Evolutionary conservation across 2,113 vertebrate genomes (phyloP).

Genomic region (Mus spicilegus): DNA sequence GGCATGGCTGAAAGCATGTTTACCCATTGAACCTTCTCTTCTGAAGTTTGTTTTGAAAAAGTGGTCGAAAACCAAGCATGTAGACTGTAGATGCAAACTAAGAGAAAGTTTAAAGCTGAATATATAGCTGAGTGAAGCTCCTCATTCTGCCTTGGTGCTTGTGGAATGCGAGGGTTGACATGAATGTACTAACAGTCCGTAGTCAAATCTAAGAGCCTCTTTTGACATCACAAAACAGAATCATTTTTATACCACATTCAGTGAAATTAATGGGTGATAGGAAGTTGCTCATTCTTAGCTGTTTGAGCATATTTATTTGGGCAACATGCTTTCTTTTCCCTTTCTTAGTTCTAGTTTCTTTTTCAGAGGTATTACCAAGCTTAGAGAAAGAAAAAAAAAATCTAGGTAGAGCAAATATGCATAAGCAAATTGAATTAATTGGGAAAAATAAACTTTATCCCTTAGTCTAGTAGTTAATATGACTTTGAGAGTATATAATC

Average conservation of each 20-base stretch:
- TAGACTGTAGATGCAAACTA: conserved; percentile 73
- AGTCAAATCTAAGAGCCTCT: conserved; percentile 78
- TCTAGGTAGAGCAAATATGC: conserved; percentile 81
- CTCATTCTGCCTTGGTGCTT: conserved; percentile 83
- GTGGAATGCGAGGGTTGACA: conserved; percentile 71
- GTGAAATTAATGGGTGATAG: neutral
- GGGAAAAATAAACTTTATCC: conserved; percentile 78
- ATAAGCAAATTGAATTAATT: conserved; percentile 87
- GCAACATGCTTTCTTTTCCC: neutral
- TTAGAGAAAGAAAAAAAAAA: conserved; percentile 36
- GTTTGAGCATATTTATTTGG: neutral
- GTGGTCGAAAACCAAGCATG: conserved; percentile 65
- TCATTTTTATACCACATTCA: conserved; percentile 61
- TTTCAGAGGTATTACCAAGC: conserved; percentile 66
- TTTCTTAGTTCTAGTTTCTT: conserved; percentile 59
- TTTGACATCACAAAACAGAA: conserved; percentile 77
- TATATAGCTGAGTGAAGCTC: conserved; percentile 76
- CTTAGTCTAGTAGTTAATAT: conserved; percentile 77
- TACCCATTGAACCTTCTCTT: neutral
- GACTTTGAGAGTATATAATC: conserved; percentile 83
- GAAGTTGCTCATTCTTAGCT: neutral
- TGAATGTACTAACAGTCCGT: conserved; percentile 79
- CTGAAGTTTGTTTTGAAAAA: neutral
- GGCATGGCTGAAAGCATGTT: neutral
- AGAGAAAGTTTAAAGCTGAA: conserved; percentile 77